Percentiles rank a stretch among this genome's conserved stretches.
phyloP scores from a whole-genome alignment of 2,797 vertebrate genomes.

The Dendrocincla tyrannina region DNA sequence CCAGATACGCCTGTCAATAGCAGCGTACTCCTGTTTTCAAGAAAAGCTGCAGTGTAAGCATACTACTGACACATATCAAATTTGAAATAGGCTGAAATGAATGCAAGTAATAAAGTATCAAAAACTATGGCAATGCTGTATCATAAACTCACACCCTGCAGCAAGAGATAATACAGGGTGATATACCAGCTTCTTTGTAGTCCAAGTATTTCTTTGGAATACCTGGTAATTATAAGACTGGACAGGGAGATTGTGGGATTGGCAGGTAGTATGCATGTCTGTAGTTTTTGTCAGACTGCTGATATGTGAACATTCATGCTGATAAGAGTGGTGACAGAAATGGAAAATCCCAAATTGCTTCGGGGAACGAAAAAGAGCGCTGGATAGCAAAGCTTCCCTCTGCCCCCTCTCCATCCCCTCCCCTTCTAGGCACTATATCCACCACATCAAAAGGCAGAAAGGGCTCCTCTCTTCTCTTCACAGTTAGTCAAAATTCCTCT shows the following conservation, averaged over 20 bases:
- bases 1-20: slow-evolving; percentile 35
- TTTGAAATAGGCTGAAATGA: slow-evolving; percentile 41
- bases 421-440: not conserved
- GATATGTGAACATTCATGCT: slow-evolving; percentile 45
- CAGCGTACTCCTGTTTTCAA: slow-evolving; percentile 41
- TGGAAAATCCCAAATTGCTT: slow-evolving; percentile 57
- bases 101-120: slow-evolving; percentile 35
- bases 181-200: slow-evolving; percentile 41
- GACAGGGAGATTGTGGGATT: slow-evolving; percentile 25
- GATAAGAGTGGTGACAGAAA: slow-evolving; percentile 70
- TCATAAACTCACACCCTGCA: slow-evolving; percentile 52
- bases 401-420: not conserved
- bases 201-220: slow-evolving; percentile 57
- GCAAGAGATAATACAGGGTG: slow-evolving; percentile 49
- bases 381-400: not conserved
- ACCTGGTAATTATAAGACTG: slow-evolving; percentile 54
- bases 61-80: slow-evolving; percentile 19
- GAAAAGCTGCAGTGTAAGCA: slow-evolving; percentile 48
- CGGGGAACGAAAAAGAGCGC: slow-evolving; percentile 38
- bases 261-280: slow-evolving; percentile 8
- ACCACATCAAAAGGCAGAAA: slow-evolving; percentile 52
- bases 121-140: slow-evolving; percentile 9
- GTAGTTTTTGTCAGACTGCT: slow-evolving; percentile 19
- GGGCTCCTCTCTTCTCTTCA: slow-evolving; percentile 30
- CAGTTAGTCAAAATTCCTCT: slow-evolving; percentile 20